These are phyloP conservation scores for Hydrotaea diabolus DNA, from an alignment of 2,888 invertebrate species.

Conservation along the genomic window DNA sequence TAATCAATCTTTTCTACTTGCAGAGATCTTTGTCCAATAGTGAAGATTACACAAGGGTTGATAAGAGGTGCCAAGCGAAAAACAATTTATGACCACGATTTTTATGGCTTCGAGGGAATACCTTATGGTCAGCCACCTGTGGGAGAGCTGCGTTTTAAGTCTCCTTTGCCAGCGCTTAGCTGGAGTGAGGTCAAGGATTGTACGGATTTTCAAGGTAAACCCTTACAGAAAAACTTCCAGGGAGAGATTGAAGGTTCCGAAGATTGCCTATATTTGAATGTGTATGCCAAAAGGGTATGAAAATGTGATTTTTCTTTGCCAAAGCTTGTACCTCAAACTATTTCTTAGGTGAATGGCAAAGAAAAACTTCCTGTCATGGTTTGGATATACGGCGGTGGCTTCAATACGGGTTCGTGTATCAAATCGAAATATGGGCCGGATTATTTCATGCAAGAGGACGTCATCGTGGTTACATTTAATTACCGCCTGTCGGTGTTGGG, in stretches of 20 bases:
- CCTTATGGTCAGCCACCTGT: slow-evolving; percentile 79
- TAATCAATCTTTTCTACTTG: not conserved
- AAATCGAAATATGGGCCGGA: slow-evolving; percentile 77
- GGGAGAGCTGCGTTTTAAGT: slow-evolving; percentile 78
- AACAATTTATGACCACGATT: slow-evolving; percentile 77
- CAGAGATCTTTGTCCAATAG: slow-evolving; percentile 36
- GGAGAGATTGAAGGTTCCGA: slow-evolving; percentile 80
- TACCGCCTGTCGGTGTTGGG: slow-evolving; percentile 80
- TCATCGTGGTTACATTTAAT: slow-evolving; percentile 79
- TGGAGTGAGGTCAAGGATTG: slow-evolving; percentile 81
- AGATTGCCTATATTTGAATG: slow-evolving; percentile 81
- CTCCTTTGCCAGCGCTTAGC: slow-evolving; percentile 79
- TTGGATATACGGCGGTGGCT: slow-evolving; percentile 81
- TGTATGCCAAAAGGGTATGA: slow-evolving; percentile 73
- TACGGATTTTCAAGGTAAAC: slow-evolving; percentile 76
- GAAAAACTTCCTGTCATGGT: slow-evolving; percentile 78
- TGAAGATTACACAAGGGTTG: slow-evolving; percentile 73
- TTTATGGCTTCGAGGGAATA: slow-evolving; percentile 78
- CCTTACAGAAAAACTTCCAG: slow-evolving; percentile 77
- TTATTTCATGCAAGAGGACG: slow-evolving; percentile 78
- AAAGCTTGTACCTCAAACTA: not conserved
- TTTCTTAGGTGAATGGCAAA: slow-evolving; percentile 65
- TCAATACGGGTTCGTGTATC: slow-evolving; percentile 76
- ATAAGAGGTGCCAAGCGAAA: slow-evolving; percentile 77
- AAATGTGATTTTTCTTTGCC: not conserved